These are phyloP conservation scores for Momotus momota DNA, from an alignment of 2,797 vertebrate species.

Conservation along the genomic window DNA sequence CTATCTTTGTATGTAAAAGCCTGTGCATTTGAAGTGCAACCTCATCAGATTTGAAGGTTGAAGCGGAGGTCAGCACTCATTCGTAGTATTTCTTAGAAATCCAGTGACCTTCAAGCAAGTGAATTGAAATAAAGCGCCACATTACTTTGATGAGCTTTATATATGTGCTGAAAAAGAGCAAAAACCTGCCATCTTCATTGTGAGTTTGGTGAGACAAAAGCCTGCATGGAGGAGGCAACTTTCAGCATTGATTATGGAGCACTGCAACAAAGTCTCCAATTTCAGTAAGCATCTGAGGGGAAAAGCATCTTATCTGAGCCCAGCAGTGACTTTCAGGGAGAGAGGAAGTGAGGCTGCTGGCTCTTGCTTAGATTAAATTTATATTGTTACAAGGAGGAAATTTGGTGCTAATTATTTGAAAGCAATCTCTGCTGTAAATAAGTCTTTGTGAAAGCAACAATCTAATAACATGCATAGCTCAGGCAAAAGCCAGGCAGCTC, in stretches of 20 bases:
- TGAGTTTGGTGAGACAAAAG: neutral
- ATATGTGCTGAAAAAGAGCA: neutral
- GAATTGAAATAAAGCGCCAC: neutral
- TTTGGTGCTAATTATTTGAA: slow-evolving; percentile 21
- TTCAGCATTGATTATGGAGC: neutral
- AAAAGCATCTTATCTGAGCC: neutral
- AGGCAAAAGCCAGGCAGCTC: neutral
- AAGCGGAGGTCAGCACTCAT: neutral
- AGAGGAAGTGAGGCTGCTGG: neutral
- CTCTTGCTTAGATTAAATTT: slow-evolving; percentile 9
- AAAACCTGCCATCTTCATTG: neutral
- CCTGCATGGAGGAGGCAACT: neutral
- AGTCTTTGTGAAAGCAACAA: neutral
- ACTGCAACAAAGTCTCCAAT: neutral
- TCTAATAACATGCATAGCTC: neutral
- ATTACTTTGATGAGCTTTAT: neutral
- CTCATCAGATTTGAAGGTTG: neutral
- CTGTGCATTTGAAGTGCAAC: neutral
- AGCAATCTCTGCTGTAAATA: neutral
- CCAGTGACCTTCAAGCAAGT: neutral
- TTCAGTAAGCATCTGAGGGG: neutral
- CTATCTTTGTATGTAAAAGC: neutral
- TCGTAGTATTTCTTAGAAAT: neutral
- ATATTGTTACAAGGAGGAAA: slow-evolving; percentile 2
- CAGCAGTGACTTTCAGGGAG: neutral